A percentile compares a stretch with the other conserved stretches of the same genome.
These are phyloP conservation scores for Platyscapa corneri DNA, from an alignment of 1,140 invertebrate genomes.

Conservation along the genomic window DNA sequence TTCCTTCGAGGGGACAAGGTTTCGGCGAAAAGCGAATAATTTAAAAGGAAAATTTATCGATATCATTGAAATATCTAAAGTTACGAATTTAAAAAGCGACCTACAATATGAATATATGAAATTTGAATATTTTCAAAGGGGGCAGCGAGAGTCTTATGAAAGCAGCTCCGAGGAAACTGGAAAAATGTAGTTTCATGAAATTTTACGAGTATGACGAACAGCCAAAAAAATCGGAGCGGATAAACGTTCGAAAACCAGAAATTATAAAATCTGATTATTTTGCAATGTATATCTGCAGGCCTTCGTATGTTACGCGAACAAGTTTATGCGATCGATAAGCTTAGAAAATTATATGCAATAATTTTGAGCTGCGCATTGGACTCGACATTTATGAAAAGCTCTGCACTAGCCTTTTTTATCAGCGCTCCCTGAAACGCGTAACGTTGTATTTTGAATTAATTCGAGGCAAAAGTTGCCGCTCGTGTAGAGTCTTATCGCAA, in stretches of 20 bases:
- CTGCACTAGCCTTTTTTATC: no score
- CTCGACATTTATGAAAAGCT: no score
- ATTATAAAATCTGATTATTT: neutral
- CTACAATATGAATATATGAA: conserved; percentile 15
- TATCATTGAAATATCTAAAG: neutral
- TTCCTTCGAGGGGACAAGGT: neutral
- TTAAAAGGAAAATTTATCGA: neutral
- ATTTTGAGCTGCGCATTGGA: no score
- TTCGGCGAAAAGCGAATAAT: neutral
- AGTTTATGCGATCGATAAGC: no score
- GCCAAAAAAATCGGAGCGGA: neutral
- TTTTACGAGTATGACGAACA: neutral
- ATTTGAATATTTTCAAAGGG: neutral
- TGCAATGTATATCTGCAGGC: neutral
- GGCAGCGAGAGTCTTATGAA: neutral
- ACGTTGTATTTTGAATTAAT: no score
- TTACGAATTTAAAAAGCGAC: neutral
- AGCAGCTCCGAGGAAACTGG: neutral
- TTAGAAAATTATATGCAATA: no score
- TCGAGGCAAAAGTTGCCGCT: no score
- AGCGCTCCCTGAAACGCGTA: no score
- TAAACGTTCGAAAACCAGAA: neutral
- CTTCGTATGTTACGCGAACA: neutral
- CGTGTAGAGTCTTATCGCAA: no score
- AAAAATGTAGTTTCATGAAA: neutral